Conservation (phyloP, 2,888 invertebrate genomes). For the Erebia aethiops region DNA sequence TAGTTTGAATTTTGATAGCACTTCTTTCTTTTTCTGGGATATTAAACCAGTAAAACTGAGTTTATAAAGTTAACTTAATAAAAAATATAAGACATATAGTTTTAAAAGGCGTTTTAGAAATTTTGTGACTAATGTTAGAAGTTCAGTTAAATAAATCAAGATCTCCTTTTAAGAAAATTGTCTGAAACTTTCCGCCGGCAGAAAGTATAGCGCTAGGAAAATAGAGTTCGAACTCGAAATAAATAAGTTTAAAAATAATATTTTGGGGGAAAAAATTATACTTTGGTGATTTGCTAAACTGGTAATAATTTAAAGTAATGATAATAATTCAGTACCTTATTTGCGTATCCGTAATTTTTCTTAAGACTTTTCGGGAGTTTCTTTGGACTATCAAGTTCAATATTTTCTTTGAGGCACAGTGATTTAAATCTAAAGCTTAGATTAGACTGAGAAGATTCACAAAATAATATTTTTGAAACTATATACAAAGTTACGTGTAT, state of each 20-base stretch:
- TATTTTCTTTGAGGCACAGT: not conserved
- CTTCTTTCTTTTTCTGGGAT: not conserved
- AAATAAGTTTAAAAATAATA: too few species aligned
- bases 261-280: too few species aligned
- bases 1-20: slow-evolving; percentile 11
- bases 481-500: slow-evolving; percentile 54
- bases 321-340: not conserved
- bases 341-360: not conserved
- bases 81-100: too few species aligned
- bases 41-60: too few species aligned
- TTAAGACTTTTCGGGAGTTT: not conserved
- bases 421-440: not conserved
- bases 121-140: not conserved
- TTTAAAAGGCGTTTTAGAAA: too few species aligned
- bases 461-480: slow-evolving; percentile 11
- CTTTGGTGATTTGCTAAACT: too few species aligned
- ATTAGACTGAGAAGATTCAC: not conserved
- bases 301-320: not conserved
- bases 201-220: slow-evolving; percentile 1
- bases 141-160: not conserved
- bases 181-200: slow-evolving; percentile 25
- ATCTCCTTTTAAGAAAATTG: not conserved
- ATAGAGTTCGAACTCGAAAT: too few species aligned
- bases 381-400: not conserved
- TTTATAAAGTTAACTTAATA: not conserved